Base-by-base conservation (phyloP, 1,140 invertebrate genomes). In the Eciton burchellii region DNA sequence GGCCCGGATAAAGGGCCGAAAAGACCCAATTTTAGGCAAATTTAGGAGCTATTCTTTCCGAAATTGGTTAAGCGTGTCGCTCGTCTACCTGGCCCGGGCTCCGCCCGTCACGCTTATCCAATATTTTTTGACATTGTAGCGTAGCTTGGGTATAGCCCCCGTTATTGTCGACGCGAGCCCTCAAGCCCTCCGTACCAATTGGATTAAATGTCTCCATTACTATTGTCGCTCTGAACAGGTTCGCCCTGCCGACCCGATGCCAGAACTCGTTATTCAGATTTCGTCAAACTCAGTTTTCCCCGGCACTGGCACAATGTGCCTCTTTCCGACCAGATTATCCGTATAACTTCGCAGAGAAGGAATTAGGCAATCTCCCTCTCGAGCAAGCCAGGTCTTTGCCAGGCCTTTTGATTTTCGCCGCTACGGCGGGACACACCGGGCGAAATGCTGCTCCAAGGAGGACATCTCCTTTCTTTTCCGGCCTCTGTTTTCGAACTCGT, bases 121-220 rank as follows among this genome's bases (percentile, higher is more conserved):
- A 86, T 86, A 89, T 89, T 89, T 74, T 59, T 66, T 68, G 72
- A 57, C 71, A 89, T 86, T 84, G 68, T 83, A 83, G 21, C 49
- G 41, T 45, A 26, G 29, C 73, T 76, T 57, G 59, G 83, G 86
- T 83, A 85, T 59, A 59, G 59, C 59, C 45, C 2, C n/a, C 24
- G 56, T 79, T 63, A 87, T 84, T 87, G 84, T 84, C 49, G 59
- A 45, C n/a, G 29, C n/a, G 12, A 16, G 47, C 16, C 14, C 52
- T 6, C 47, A 35, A 21, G 16, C 41, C 11, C 41, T 56, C 70
- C 81, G 60, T 81, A 79, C 24, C 84, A 89, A 89, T 89, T 89
- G 87, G 87, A 89, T 89, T 89, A 89, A 84, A 89, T 26, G 72
- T 88, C 88, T 89, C 87, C 57, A 88, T 89, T 89, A 89, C 87